These are phyloP conservation scores for Drosophila paulistorum DNA, from an alignment of 1,140 invertebrate species.

Conservation along the genomic window DNA sequence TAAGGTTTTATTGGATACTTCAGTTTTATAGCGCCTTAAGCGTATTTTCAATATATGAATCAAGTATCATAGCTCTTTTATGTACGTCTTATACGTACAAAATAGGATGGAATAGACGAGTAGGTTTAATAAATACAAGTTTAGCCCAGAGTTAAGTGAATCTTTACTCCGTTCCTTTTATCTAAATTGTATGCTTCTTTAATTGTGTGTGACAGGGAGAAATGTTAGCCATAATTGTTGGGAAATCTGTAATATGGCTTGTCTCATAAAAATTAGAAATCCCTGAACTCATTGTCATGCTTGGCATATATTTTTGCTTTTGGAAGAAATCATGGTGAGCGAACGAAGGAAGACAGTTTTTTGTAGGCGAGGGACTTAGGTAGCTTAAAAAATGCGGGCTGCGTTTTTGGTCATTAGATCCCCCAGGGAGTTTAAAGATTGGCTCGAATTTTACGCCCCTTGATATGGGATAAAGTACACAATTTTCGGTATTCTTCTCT, in stretches of 20 bases:
- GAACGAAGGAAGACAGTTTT: no score
- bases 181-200: no score
- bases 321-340: background rate
- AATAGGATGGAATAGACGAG: no score
- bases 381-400: slow-evolving; percentile 46
- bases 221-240: background rate
- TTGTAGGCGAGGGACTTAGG: background rate
- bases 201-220: no score
- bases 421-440: slow-evolving; percentile 54
- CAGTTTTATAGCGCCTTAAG: background rate
- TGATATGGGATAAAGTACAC: slow-evolving; percentile 37
- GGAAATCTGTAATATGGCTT: background rate
- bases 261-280: background rate
- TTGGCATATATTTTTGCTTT: background rate
- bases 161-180: no score
- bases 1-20: background rate
- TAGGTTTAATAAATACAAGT: no score
- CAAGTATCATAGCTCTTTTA: no score
- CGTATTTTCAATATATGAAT: background rate
- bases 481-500: slow-evolving; percentile 2
- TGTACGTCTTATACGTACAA: no score
- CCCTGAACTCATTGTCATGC: background rate
- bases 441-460: slow-evolving; percentile 36
- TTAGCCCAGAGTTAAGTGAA: no score
- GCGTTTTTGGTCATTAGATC: slow-evolving; percentile 27